Base-by-base conservation (phyloP, 1,140 invertebrate species). In the Planococcus citri region DNA sequence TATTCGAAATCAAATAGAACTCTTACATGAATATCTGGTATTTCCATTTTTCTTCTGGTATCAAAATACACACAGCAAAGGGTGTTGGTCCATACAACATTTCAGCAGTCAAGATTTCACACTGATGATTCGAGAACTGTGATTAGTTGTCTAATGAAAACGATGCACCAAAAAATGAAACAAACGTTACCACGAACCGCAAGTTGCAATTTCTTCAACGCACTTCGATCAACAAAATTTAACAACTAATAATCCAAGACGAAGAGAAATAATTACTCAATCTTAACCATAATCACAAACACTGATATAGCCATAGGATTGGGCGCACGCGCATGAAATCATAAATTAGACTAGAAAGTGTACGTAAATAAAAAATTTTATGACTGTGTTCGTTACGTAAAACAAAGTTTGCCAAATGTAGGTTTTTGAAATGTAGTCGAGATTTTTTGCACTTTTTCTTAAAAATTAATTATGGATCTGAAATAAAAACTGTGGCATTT, bases 1-100 rank as follows among this genome's bases (percentile, higher is more conserved):
- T 83, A 83, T 72, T 81, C 78, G 72, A 82, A 83, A 73, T 82
- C 79, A 74, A 79, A 82, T 10, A 81, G 74, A 71, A 83, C 81
- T 70, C 74, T 69, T 33, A 76, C 73, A 71, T 69, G 75, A 22
- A 71, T 72, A 70, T 76, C 75, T 64, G 70, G 69, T 37, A 74
- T 70, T 71, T 76, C 75, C 75, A 76, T 76, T 69, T 38, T 74
- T 51, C n/a, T 20, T 9, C 41, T 51, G 10, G 3, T 9, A 51
- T 17, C 41, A 4, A 51, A n/a, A n/a, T n/a, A 20, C 17, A 51
- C 41, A 3, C 4, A 17, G 41, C 17, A 20, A 6, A 51, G 41
- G 41, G n/a, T 51, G 41, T 14, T 51, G 41, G 41, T 51, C 41
- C 41, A 51, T 51, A 51, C 41, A 51, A 51, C 41, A 51, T 51